Base-by-base conservation (phyloP, 2,113 vertebrate genomes). In the Boleophthalmus pectinirostris region DNA sequence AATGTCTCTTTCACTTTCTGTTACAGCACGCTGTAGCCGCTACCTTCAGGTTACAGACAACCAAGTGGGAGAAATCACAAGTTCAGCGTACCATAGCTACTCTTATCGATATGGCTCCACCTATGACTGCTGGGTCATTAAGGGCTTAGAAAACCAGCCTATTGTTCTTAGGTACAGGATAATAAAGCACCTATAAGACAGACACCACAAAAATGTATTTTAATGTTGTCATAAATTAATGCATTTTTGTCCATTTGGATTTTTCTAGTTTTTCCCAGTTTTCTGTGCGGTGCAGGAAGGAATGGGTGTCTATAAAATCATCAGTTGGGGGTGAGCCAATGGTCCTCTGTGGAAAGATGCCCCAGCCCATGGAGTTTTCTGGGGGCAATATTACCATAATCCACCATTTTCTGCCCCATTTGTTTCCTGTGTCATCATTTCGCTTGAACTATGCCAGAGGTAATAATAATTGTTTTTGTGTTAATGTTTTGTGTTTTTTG, bases 361-460 rank as follows among this genome's bases (percentile, higher is more conserved):
- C 93, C 0, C 79, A 70, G 35, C 91, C 92, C 0, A 80, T 94
- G 18, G 91, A 92, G 68, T 85, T 94, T 49, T 77, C 72, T 0
- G 92, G 92, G 24, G 93, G 94, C 81, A 94, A 94, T 38, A 85
- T 95, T 70, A 91, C 90, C 15, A 85, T 95, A 82, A 87, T 78
- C 2, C 88, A 94, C 74, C 92, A 93, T 74, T 93, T 92, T 75
- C 43, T 88, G 24, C 87, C 91, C 0, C 91, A 91, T 47, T 68
- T 79, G 38, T 91, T 78, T 51, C 90, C 93, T 0, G 85, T 88
- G 29, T 91, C 91, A 10, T 88, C 75, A 1, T 94, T 95, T 74
- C 82, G 68, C 11, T 85, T 95, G 63, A 88, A 66, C 58, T 95
- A 90, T 18, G 88, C 90, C 71, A 92, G 90, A 92, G 93, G 94